Percentiles rank a stretch among this genome's conserved stretches.
These are phyloP conservation scores for Prionailurus bengalensis DNA, from an alignment of 2,113 vertebrate species.

Conservation along the genomic window DNA sequence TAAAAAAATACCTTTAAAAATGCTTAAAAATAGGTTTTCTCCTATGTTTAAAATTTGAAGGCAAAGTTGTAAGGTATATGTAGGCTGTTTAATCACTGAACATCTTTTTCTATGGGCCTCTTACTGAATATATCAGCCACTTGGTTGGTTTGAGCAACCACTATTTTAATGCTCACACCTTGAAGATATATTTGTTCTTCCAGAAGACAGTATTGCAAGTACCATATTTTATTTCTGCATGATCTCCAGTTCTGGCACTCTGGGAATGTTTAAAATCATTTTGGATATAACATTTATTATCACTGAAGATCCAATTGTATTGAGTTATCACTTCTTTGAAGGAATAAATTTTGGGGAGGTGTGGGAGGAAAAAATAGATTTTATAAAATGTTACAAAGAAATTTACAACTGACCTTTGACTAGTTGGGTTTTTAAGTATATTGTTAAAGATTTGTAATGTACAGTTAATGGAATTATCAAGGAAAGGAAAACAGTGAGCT, in stretches of 20 bases:
- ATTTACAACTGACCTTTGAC: constrained; percentile 63
- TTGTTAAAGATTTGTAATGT: constrained; percentile 38
- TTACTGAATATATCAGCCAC: constrained; percentile 36
- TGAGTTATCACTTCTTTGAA: constrained; percentile 58
- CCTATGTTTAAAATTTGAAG: constrained; percentile 27
- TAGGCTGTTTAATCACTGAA: constrained; percentile 55
- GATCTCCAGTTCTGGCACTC: constrained; percentile 54
- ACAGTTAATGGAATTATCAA: constrained; percentile 64
- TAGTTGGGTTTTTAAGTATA: constrained; percentile 45
- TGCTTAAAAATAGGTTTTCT: constrained; percentile 55
- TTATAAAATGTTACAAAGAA: constrained; percentile 47
- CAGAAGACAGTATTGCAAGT: constrained; percentile 38
- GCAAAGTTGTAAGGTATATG: not conserved
- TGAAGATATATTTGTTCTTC: constrained; percentile 32
- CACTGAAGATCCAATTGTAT: constrained; percentile 30
- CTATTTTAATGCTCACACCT: constrained; percentile 31
- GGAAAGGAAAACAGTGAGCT: constrained; percentile 9
- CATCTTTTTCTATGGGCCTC: constrained; percentile 62
- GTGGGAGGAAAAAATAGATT: not conserved
- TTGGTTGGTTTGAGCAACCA: not conserved
- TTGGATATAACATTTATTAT: constrained; percentile 63
- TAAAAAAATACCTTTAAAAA: constrained; percentile 81
- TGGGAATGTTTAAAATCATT: constrained; percentile 67
- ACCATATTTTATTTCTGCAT: not conserved
- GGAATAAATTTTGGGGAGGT: constrained; percentile 57